Evolutionary conservation across 2,888 invertebrate genomes (phyloP).

Genomic region (Torymus aiolomorphi): DNA sequence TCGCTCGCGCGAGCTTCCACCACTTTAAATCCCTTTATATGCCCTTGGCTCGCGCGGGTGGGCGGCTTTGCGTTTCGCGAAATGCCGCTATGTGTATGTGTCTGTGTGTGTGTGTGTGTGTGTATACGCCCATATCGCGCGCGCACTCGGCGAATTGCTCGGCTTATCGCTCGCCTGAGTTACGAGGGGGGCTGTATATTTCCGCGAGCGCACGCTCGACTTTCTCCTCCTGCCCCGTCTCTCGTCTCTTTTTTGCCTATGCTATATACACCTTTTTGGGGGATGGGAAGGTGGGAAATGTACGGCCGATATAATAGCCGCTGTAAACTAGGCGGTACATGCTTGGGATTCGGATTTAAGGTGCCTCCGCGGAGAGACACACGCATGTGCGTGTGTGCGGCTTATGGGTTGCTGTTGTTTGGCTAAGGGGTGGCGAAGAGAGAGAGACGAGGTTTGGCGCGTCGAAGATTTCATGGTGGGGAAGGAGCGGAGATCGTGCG

Average conservation of each 20-base stretch:
- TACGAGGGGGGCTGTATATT: constrained; percentile 47
- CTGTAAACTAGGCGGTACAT: constrained; percentile 3
- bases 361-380: neutral
- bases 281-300: neutral
- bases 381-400: no score
- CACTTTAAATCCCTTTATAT: constrained; percentile 52
- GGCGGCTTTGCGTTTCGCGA: constrained; percentile 44
- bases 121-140: no score
- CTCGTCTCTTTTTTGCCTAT: neutral
- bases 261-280: constrained; percentile 3
- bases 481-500: neutral
- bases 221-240: neutral
- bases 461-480: constrained; percentile 5
- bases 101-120: no score
- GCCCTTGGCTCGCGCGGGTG: constrained; percentile 36
- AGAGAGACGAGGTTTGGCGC: neutral
- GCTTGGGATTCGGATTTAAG: constrained; percentile 32
- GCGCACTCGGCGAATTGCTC: constrained; percentile 53
- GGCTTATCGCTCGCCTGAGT: constrained; percentile 54
- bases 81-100: constrained; percentile 30
- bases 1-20: constrained; percentile 3
- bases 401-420: no score
- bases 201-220: constrained; percentile 15
- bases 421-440: neutral
- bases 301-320: constrained; percentile 31